Percentiles rank a stretch among this genome's conserved stretches.
Conservation (phyloP, 2,113 vertebrate genomes). For the Empidonax traillii region DNA sequence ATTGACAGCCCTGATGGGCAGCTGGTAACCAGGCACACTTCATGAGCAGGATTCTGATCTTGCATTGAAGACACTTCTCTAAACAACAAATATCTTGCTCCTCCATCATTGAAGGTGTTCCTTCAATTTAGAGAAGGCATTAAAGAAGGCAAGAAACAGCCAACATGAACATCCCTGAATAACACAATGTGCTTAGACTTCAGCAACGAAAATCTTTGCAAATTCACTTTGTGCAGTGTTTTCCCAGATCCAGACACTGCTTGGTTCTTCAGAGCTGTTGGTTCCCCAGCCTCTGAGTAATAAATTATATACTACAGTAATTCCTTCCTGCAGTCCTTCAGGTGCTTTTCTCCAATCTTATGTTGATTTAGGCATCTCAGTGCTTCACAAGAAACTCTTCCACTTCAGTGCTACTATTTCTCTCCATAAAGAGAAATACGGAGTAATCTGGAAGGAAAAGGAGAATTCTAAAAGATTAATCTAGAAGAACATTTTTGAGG, state of each 20-base stretch:
- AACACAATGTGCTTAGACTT: neutral
- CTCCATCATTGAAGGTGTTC: neutral
- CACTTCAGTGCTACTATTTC: neutral
- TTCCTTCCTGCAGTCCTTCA: neutral
- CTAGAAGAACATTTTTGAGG: neutral
- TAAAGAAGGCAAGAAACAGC: neutral
- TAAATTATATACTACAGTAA: neutral
- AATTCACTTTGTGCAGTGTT: neutral
- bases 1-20: neutral
- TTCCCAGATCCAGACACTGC: neutral
- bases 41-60: neutral
- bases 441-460: neutral
- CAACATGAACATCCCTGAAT: neutral
- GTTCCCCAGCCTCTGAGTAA: neutral
- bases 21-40: neutral
- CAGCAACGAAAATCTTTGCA: neutral
- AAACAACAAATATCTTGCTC: neutral
- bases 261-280: neutral
- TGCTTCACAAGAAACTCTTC: neutral
- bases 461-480: neutral
- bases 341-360: neutral
- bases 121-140: too few species aligned
- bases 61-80: neutral
- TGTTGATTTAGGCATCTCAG: neutral
- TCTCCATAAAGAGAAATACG: neutral